Evolutionary conservation across 2,797 vertebrate species (phyloP).

Genomic region (Poeciliopsis paucimaculata): DNA sequence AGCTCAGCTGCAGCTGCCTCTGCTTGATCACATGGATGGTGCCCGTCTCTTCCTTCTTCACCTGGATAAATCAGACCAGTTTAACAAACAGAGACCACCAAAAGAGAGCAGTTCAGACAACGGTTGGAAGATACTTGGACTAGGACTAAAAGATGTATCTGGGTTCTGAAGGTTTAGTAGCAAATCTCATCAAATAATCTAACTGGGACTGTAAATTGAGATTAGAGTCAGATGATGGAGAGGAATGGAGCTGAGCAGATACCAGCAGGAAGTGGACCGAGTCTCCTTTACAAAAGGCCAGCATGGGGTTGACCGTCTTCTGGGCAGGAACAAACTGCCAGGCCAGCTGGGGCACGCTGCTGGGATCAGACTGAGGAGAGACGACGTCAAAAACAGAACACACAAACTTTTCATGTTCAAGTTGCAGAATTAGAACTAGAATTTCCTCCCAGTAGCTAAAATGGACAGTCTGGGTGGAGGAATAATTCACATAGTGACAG

Average conservation of each 20-base stretch:
- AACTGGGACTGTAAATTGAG: not conserved
- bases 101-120: not conserved
- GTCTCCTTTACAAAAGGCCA: conserved; percentile 96
- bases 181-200: not conserved
- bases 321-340: conserved; percentile 96
- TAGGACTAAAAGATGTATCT: not conserved
- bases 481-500: not conserved
- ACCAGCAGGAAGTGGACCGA: conserved; percentile 94
- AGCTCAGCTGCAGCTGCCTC: conserved; percentile 91
- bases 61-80: conserved; percentile 72
- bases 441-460: not conserved
- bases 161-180: not conserved
- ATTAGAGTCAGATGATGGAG: not conserved
- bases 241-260: conserved; percentile 7
- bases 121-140: not conserved
- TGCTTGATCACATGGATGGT: conserved; percentile 98
- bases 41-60: conserved; percentile 93
- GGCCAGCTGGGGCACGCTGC: conserved; percentile 92
- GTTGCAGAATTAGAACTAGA: not conserved
- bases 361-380: conserved; percentile 87
- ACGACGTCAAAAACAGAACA: not conserved
- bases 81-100: not conserved
- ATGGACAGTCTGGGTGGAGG: not conserved
- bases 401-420: not conserved
- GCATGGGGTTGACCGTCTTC: conserved; percentile 89